These are phyloP conservation scores for Podilymbus podiceps DNA, from an alignment of 2,113 vertebrate species.

Conservation along the genomic window DNA sequence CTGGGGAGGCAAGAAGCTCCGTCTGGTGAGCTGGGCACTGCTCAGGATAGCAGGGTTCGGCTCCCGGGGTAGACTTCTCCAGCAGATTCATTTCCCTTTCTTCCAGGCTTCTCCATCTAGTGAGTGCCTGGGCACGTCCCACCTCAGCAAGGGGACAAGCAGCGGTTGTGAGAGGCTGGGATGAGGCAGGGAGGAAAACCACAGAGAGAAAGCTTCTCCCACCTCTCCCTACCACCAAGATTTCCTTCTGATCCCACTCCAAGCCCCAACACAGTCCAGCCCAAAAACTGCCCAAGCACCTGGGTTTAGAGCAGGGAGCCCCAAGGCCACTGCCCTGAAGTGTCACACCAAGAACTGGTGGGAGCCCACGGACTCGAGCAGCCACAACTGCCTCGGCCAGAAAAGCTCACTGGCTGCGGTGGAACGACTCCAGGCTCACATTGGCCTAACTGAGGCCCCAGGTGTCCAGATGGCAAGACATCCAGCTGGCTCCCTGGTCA, in stretches of 20 bases:
- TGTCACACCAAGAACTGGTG: not conserved
- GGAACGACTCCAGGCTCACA: fast-evolving
- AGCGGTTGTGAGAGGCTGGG: not conserved
- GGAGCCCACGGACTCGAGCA: fast-evolving
- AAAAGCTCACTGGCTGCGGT: not conserved
- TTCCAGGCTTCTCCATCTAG: not conserved
- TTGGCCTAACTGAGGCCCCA: not conserved
- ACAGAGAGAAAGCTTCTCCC: not conserved
- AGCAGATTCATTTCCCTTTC: not conserved
- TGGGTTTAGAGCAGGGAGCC: not conserved
- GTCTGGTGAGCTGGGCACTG: not conserved
- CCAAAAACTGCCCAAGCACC: not conserved
- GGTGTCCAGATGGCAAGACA: not conserved
- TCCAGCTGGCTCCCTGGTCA: not conserved
- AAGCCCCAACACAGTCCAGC: not conserved
- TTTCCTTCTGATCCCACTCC: not conserved
- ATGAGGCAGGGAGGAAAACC: not conserved
- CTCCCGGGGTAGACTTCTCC: not conserved
- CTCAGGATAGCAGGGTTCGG: not conserved
- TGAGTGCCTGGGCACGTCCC: not conserved
- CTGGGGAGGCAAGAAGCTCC: not conserved
- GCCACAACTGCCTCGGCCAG: not conserved
- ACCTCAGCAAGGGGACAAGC: not conserved
- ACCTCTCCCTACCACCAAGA: not conserved
- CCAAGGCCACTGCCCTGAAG: not conserved